Evolutionary conservation across 2,797 vertebrate genomes (phyloP), one percentile per base, ranked within the genome.

Genomic region (Luscinia megarhynchos): DNA sequence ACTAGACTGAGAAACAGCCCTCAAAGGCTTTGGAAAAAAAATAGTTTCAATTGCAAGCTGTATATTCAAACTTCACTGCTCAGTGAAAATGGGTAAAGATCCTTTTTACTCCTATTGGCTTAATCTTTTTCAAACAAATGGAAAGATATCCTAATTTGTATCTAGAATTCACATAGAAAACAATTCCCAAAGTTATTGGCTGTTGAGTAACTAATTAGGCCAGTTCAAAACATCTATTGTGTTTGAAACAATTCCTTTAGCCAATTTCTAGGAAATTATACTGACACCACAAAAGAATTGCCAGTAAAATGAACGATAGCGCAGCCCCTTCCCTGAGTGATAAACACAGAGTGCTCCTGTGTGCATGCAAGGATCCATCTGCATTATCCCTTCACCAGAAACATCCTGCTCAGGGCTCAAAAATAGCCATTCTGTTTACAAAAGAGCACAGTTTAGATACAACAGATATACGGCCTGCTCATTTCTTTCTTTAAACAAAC

Each of bases 1-100:
- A 97, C 93, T 91, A 97, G 95, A 97, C 96, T 96, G 95, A 97
- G 89, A 95, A 97, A 97, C 77, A 93, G 93, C 81, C 87, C 97
- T 97, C 95, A 96, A 92, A 97, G 96, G 97, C 91, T 96, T 96
- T 97, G 83, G 74, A 13, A 72, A 96, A 94, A 96, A 95, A 92
- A 95, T 62, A 88, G 85, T 91, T 97, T 95, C 92, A 89, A 78
- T 96, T 97, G 88, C 94, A 93, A 97, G 87, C 94, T 96, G 89
- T 95, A 97, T 96, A 96, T 95, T 97, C 93, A 96, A 95, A 97
- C 97, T 97, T 97, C 94, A 92, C 88, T 96, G 93, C 81, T 97
- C 81, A 95, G 86, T 89, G 95, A 96, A 96, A 89, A 95, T 81
- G 64, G 77, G 78, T 86, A 93, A 93, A 97, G 94, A 96, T 92